phyloP scores from a whole-genome alignment of 2,888 invertebrate genomes.

The Eristalis tenax region DNA sequence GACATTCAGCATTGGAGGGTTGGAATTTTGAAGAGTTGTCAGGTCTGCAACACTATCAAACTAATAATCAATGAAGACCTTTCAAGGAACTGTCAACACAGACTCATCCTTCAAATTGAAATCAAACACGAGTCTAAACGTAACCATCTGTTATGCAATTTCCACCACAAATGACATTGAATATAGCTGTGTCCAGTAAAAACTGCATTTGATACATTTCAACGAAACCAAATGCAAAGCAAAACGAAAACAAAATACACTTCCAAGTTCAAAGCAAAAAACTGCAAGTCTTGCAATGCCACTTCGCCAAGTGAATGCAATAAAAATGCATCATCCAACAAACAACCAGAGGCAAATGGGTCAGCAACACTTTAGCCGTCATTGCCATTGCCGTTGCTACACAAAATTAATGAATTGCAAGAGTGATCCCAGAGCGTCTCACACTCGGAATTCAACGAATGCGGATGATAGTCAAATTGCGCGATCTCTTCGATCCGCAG shows the following conservation, averaged over 20 bases:
- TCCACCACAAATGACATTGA: slow-evolving; percentile 28
- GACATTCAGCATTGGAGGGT: too few relatives aligned
- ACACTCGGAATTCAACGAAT: slow-evolving; percentile 32
- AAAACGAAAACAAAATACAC: background rate
- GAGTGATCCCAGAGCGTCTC: background rate
- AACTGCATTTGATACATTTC: slow-evolving; percentile 21
- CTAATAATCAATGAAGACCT: too few relatives aligned
- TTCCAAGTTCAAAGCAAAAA: slow-evolving; percentile 57
- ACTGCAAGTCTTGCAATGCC: slow-evolving; percentile 59
- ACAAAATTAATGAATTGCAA: slow-evolving; percentile 7
- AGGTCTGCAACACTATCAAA: too few relatives aligned
- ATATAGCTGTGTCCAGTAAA: background rate
- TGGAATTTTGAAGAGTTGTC: too few relatives aligned
- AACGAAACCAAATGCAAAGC: slow-evolving; percentile 14
- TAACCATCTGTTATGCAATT: background rate
- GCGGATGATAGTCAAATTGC: slow-evolving; percentile 15
- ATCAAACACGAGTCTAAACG: slow-evolving; percentile 4
- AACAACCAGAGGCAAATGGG: slow-evolving; percentile 34
- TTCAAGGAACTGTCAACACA: background rate
- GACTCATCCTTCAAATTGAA: slow-evolving; percentile 5
- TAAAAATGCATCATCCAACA: background rate
- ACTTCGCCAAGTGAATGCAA: background rate
- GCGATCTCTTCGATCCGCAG: background rate
- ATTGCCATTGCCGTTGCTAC: slow-evolving; percentile 1
- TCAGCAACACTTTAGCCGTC: slow-evolving; percentile 40